Evolutionary conservation across 2,113 vertebrate genomes (phyloP), one percentile per base, ranked within the genome.

Genomic region (Siniperca knerii): DNA sequence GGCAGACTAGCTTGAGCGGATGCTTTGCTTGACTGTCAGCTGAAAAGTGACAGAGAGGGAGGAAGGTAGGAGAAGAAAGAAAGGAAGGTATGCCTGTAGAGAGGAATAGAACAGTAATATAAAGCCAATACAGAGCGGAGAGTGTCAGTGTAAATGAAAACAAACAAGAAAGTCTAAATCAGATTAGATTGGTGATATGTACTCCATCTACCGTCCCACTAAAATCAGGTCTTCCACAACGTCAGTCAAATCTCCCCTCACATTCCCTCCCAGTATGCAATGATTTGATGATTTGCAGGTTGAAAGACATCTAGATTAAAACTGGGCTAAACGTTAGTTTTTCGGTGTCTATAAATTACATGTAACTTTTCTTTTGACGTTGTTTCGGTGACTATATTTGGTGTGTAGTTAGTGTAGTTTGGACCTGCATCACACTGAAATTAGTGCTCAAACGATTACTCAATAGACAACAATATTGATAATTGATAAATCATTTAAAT

Each of bases 21-120:
- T 50, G 80, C 44, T 70, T 68, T 72, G 80, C 69, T 81, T 11
- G 70, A 68, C 70, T 62, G 78, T 68, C 65, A 52, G 78, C 44
- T 60, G 42, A 33, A 55, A 74, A 65, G 42, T 57, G 78, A 70
- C 42, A 52, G 61, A 48, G n/a, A 46, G 42, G 10, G 55, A 37
- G 5, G 33, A 52, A 52, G n/a, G 74, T 4, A 54, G 52, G 15
- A 50, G 55, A 29, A n/a, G 64, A 73, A 6, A 33, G 52, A n/a
- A 18, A 33, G 62, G 29, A 84, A 33, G 37, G 35, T 64, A 11
- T 76, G 79, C 21, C 72, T 72, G 75, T 15, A 64, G 60, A 84
- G 82, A 42, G 89, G 82, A 74, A 90, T 64, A 91, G 60, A 76
- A 67, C 71, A 75, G 77, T 48, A 86, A 92, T 79, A 88, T 67